Base-by-base conservation (phyloP, 1,140 invertebrate species). In the Homalodisca vitripennis region DNA sequence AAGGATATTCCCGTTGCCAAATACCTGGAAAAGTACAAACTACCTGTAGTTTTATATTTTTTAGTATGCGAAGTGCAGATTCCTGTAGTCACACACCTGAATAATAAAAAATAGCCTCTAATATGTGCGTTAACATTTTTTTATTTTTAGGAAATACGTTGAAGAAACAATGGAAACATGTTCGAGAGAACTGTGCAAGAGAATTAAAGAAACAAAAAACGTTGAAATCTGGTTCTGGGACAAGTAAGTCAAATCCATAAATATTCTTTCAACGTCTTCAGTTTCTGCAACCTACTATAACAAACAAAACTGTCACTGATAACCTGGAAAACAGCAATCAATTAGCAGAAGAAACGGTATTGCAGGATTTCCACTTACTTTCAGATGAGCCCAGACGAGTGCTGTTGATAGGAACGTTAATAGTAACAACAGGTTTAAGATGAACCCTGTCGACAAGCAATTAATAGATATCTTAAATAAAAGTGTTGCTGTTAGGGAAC, bases 11-110 rank as follows among this genome's bases (percentile, higher is more conserved):
- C 72, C 53, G 30, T 71, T 17, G 73, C 75, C 6, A 76, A 66
- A 63, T 74, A 76, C 69, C 71, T 76, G 65, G 24, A 73, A 75
- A 48, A 64, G 70, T 72, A 73, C 57, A 62, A 24, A 63, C 26
- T 14, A 53, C 22, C 12, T 53, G 48, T 53, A 24, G 12, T 53
- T 53, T 53, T 53, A 14, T 41, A 41, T 17, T 41, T 41, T 41
- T 10, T 41, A 41, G 34, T 6, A 17, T 10, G 34, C 17, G 17
- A 41, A 41, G 17, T 41, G 34, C 22, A 53, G 22, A 14, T 14
- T 14, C 34, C 6, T 41, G 34, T 17, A 41, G 34, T 41, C 34
- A n/a, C 34, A 41, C 17, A 10, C 34, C 34, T 41, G 6, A 6
- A 12, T 53, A 53, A 53, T 53, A 12, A 53, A n/a, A 53, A 53